A percentile compares a stretch with the other conserved stretches of the same genome.
phyloP scores from a whole-genome alignment of 2,113 vertebrate genomes.

The Varanus salvator region DNA sequence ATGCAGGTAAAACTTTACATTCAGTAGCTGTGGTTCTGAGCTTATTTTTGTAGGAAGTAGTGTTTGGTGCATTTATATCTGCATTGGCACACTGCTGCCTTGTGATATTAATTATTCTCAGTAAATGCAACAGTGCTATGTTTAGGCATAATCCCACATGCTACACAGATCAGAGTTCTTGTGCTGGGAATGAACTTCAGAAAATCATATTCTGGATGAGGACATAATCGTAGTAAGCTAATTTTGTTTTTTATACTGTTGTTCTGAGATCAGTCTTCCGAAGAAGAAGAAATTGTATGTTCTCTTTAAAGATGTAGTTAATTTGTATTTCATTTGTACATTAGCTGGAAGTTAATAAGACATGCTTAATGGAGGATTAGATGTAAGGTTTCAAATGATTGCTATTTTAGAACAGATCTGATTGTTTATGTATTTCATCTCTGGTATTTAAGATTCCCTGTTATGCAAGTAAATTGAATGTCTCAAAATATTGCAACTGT shows the following conservation, averaged over 20 bases:
- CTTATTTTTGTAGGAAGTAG: slow-evolving; percentile 12
- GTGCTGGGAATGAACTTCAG: neutral
- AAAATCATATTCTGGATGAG: neutral
- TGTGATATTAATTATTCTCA: neutral
- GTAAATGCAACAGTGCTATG: neutral
- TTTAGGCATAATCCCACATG: neutral
- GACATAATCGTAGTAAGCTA: neutral
- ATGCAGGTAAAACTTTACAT: slow-evolving; percentile 87
- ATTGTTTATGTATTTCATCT: slow-evolving; percentile 25
- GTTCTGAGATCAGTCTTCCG: neutral
- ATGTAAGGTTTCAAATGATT: neutral
- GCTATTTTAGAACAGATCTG: slow-evolving; percentile 28
- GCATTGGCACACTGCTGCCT: slow-evolving; percentile 12
- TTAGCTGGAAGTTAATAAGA: neutral
- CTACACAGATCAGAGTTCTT: neutral
- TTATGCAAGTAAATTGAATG: slow-evolving; percentile 24
- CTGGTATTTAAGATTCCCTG: slow-evolving; percentile 31
- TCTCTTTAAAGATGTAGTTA: neutral
- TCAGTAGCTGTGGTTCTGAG: neutral
- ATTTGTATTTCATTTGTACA: no score
- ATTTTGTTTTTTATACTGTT: neutral
- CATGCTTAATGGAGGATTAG: slow-evolving; percentile 9
- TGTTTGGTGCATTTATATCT: slow-evolving; percentile 20
- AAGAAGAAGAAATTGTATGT: neutral
- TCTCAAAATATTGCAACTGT: slow-evolving; percentile 45